Percentiles rank a stretch among this genome's conserved stretches.
These are phyloP conservation scores for Auanema sp. DNA, from an alignment of 2,888 invertebrate species.

Conservation along the genomic window DNA sequence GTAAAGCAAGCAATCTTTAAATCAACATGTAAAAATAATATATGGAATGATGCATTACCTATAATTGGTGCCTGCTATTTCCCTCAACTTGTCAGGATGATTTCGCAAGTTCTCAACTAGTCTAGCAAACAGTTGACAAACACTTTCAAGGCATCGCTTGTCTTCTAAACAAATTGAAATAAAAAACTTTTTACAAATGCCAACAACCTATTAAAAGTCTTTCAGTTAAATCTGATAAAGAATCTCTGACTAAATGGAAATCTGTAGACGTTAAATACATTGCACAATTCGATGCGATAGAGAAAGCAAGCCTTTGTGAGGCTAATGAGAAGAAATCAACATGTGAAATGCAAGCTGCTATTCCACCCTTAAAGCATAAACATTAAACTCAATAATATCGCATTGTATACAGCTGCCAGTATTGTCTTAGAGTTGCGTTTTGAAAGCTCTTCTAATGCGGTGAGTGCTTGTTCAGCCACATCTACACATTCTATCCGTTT, in stretches of 20 bases:
- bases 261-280: constrained; percentile 74
- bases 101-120: constrained; percentile 93
- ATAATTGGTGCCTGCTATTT: constrained; percentile 74
- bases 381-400: neutral
- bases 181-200: constrained; percentile 1
- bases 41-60: constrained; percentile 13
- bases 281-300: constrained; percentile 96
- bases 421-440: constrained; percentile 94
- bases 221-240: constrained; percentile 51
- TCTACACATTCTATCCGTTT: constrained; percentile 99
- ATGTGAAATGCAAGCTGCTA: constrained; percentile 91
- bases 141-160: constrained; percentile 95
- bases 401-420: constrained; percentile 77
- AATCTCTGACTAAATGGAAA: constrained; percentile 69
- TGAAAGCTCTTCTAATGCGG: constrained; percentile 94
- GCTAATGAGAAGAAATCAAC: constrained; percentile 98
- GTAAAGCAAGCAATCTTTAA: constrained; percentile 38
- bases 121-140: constrained; percentile 92
- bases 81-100: constrained; percentile 84
- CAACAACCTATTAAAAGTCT: constrained; percentile 34
- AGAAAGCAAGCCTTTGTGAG: constrained; percentile 92
- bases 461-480: constrained; percentile 96
- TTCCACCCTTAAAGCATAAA: constrained; percentile 77
- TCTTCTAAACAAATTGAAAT: constrained; percentile 71
- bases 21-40: neutral